These are phyloP conservation scores for Eueides isabella DNA, from an alignment of 1,140 invertebrate genomes.

Conservation along the genomic window DNA sequence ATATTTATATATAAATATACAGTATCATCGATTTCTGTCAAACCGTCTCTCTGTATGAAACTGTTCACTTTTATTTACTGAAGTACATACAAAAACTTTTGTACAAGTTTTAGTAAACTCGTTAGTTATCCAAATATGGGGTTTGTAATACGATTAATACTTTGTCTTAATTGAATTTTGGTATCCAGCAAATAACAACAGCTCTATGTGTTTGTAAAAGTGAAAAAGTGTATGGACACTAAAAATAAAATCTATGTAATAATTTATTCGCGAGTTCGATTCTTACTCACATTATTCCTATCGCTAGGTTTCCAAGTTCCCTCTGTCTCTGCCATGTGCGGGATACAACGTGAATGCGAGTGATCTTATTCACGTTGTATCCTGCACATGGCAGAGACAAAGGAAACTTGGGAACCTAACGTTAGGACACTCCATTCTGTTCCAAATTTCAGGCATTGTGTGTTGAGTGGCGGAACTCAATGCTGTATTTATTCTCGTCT, in stretches of 20 bases:
- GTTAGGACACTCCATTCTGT: too few species aligned
- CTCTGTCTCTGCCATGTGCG: neutral
- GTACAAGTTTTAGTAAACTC: constrained; percentile 32
- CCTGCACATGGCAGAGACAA: too few species aligned
- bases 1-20: too few species aligned
- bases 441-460: too few species aligned
- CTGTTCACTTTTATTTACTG: neutral
- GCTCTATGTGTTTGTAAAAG: neutral
- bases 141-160: constrained; percentile 43
- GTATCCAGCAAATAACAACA: neutral
- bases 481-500: too few species aligned
- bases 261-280: neutral
- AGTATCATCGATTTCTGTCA: neutral
- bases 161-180: constrained; percentile 26
- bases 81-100: constrained; percentile 19
- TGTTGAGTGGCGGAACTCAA: too few species aligned
- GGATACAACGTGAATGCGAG: too few species aligned
- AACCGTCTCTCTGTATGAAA: neutral
- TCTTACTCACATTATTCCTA: neutral
- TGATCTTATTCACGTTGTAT: too few species aligned
- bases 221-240: neutral
- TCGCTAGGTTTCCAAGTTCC: too few species aligned
- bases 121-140: constrained; percentile 35
- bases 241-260: neutral
- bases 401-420: too few species aligned